A percentile compares a stretch with the other conserved stretches of the same genome.
These are phyloP conservation scores for Lampris incognitus DNA, from an alignment of 2,113 vertebrate species.

Conservation along the genomic window DNA sequence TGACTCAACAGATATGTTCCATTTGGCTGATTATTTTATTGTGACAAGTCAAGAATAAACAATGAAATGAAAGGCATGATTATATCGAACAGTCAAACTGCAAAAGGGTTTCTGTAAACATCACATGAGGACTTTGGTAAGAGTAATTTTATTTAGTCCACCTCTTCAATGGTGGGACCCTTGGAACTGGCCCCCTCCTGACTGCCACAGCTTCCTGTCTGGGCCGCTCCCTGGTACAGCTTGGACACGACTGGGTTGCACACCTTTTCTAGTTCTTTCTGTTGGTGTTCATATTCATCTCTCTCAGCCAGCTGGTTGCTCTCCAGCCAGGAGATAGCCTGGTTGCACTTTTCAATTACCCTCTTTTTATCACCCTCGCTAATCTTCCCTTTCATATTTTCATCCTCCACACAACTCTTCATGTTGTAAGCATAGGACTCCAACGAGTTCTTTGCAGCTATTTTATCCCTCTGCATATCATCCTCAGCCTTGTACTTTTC, in stretches of 20 bases:
- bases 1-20: no score
- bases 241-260: constrained; percentile 73
- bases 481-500: constrained; percentile 77
- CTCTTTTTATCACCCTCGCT: constrained; percentile 71
- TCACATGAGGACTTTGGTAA: neutral
- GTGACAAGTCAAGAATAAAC: neutral
- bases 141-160: constrained; percentile 60
- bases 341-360: constrained; percentile 74
- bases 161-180: constrained; percentile 76
- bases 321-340: constrained; percentile 74
- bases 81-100: neutral
- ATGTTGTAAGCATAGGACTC: constrained; percentile 75
- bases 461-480: constrained; percentile 70
- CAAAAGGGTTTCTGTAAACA: neutral
- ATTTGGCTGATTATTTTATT: constrained; percentile 32
- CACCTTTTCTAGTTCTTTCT: constrained; percentile 73
- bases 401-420: constrained; percentile 74
- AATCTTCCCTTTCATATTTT: constrained; percentile 71
- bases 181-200: constrained; percentile 52
- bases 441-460: constrained; percentile 68
- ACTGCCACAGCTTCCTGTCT: constrained; percentile 45
- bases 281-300: constrained; percentile 73
- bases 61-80: neutral
- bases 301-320: constrained; percentile 78
- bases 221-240: constrained; percentile 67